Conservation (phyloP, 2,888 invertebrate species). For the Caenorhabditis sp. region DNA sequence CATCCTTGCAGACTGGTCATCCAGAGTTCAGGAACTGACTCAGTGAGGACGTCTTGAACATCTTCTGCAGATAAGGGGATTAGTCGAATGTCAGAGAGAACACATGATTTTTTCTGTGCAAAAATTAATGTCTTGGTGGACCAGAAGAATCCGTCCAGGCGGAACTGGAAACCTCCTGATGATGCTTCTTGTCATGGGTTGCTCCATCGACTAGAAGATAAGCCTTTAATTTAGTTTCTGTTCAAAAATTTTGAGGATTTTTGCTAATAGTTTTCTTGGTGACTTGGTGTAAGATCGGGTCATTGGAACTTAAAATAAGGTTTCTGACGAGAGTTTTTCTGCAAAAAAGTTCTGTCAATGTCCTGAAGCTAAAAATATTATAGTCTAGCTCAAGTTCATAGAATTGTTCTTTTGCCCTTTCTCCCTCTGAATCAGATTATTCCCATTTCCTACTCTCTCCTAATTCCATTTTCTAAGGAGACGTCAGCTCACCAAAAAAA, state of each 20-base stretch:
- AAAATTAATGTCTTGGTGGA: not conserved
- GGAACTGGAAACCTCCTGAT: not conserved
- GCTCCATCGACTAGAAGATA: not conserved
- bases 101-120: not conserved
- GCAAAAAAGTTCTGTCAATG: too few species aligned
- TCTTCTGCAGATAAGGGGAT: not conserved
- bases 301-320: not conserved
- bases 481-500: not conserved
- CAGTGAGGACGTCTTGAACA: not conserved
- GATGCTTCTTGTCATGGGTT: not conserved
- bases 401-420: slow-evolving; percentile 1
- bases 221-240: too few species aligned
- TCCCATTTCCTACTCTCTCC: not conserved
- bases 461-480: not conserved
- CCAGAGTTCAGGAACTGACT: slow-evolving; percentile 3
- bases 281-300: too few species aligned
- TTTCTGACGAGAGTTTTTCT: too few species aligned
- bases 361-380: not conserved
- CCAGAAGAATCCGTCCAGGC: not conserved
- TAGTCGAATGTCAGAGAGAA: not conserved
- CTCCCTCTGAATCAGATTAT: not conserved
- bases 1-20: not conserved
- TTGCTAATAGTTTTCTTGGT: too few species aligned
- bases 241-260: too few species aligned
- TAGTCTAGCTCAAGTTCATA: not conserved